Base-by-base conservation (phyloP, 2,888 invertebrate genomes). In the Ellobium chinense region DNA sequence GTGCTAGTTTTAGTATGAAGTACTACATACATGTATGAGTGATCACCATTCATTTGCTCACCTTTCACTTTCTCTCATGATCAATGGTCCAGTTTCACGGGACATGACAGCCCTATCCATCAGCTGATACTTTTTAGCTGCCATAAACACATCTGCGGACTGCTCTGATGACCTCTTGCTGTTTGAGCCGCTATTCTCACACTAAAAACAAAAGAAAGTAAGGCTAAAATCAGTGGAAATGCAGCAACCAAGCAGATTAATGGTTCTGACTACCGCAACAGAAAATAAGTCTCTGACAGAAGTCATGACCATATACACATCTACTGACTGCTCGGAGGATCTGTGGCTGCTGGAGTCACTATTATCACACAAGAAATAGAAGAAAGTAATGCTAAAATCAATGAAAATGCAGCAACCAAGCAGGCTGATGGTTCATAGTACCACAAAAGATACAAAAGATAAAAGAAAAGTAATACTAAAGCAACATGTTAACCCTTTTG, bases 71-170 rank as follows among this genome's bases (percentile, higher is more conserved):
- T 95, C 95, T 0, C 95, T 94, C 34, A 95, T 95, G 90, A 96
- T 96, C 0, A 97, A 93, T 0, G 97, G 97, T 73, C 94, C 94
- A 0, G 94, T 93, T 0, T 95, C 95, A 36, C 95, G 94, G 0
- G 97, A 95, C 88, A 97, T 96, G 0, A 98, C 95, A 0, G 97
- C 95, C 76, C 95, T 94, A 91, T 98, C 96, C 97, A 98, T 97
- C 78, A 98, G 93, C 88, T 97, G 97, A 92, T 97, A 98, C 83
- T 95, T 93, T 78, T 93, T 87, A 14, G 94, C 93, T 18, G 83
- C 68, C 79, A 84, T 69, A 76, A 84, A 36, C 60, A 81, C 34
- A 78, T 84, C 72, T 56, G 81, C 65, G 4, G 81, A 78, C 68
- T 81, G 83, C n/a, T 83, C 85, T 37, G 85, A 82, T 27, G 88